Base-by-base conservation (phyloP, 1,140 invertebrate genomes). In the Mizuhopecten yessoensis region DNA sequence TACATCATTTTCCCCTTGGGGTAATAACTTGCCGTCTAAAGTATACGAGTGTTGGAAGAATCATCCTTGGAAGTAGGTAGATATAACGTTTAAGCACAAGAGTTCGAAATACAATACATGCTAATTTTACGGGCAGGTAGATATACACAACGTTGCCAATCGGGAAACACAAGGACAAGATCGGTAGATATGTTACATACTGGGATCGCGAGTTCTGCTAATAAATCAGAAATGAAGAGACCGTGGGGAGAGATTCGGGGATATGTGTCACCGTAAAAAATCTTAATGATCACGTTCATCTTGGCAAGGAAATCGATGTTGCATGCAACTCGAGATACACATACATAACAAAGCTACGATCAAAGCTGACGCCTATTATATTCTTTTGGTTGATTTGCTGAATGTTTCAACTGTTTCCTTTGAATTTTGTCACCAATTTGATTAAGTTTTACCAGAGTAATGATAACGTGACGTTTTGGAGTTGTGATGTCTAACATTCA, bases 161-260 rank as follows among this genome's bases (percentile, higher is more conserved):
- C 17, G 57, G 57, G 57, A n/a, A 45, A 17, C 0, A 75, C 17
- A n/a, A 75, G 17, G 11, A n/a, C 9, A 75, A 29, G 57, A 0
- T 5, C 1, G 57, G 57, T 75, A 75, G 20, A 75, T 75, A 29
- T 75, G 29, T 75, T 75, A 75, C 57, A n/a, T 75, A 75, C 57
- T 11, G 57, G n/a, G 3, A 75, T 75, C 57, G 0, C 29, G 57
- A 17, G 1, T 29, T 75, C n/a, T 75, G n/a, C 15, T n/a, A 29
- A 75, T n/a, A 75, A 75, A 75, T 75, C 57, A 75, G 57, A 29
- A 75, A 75, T 5, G 57, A 75, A 75, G 57, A 75, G 57, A 75
- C 57, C 57, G n/a, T 17, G n/a, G 57, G 29, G 57, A 75, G 57
- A 75, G 57, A n/a, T 75, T 75, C 11, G n/a, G 57, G 23, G 57